Percentiles rank a stretch among this genome's conserved stretches.
Conservation (phyloP, 2,797 vertebrate species). For the Pampus argenteus region DNA sequence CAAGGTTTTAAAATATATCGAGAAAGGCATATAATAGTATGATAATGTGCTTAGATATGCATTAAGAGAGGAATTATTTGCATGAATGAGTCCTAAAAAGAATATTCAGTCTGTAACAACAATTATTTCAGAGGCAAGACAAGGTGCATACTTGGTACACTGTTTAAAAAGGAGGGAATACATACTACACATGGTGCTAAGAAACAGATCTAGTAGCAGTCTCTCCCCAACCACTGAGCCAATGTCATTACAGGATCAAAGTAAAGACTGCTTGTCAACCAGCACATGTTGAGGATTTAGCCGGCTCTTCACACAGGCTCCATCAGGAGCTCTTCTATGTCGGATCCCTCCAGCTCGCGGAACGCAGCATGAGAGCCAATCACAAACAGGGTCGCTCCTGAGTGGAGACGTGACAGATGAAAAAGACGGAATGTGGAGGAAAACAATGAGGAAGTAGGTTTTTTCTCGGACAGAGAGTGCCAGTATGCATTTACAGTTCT, state of each 20-base stretch:
- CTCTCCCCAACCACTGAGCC: slow-evolving; percentile 9
- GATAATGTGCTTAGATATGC: slow-evolving; percentile 34
- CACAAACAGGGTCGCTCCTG: slow-evolving; percentile 92
- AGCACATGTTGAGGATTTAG: slow-evolving; percentile 36
- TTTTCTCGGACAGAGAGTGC: too few species aligned
- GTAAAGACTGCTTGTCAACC: slow-evolving; percentile 36
- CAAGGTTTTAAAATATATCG: slow-evolving; percentile 25
- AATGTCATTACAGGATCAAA: slow-evolving; percentile 51
- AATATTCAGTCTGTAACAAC: slow-evolving; percentile 46
- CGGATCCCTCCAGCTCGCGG: slow-evolving; percentile 86
- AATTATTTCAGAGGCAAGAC: slow-evolving; percentile 36
- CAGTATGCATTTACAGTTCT: too few species aligned
- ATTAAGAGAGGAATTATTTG: slow-evolving; percentile 34
- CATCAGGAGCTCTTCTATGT: slow-evolving; percentile 90
- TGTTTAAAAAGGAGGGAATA: slow-evolving; percentile 34
- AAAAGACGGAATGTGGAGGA: too few species aligned
- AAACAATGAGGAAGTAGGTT: too few species aligned
- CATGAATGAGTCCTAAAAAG: slow-evolving; percentile 19
- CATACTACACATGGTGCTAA: slow-evolving; percentile 22
- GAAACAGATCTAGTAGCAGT: slow-evolving; percentile 27
- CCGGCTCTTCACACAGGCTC: slow-evolving; percentile 86
- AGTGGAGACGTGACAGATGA: slow-evolving; percentile 37
- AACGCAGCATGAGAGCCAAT: slow-evolving; percentile 93
- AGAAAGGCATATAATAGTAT: slow-evolving; percentile 44
- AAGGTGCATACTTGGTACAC: slow-evolving; percentile 40